Base-by-base conservation (phyloP, 2,888 invertebrate species). In the Epirrhoe tristata region DNA sequence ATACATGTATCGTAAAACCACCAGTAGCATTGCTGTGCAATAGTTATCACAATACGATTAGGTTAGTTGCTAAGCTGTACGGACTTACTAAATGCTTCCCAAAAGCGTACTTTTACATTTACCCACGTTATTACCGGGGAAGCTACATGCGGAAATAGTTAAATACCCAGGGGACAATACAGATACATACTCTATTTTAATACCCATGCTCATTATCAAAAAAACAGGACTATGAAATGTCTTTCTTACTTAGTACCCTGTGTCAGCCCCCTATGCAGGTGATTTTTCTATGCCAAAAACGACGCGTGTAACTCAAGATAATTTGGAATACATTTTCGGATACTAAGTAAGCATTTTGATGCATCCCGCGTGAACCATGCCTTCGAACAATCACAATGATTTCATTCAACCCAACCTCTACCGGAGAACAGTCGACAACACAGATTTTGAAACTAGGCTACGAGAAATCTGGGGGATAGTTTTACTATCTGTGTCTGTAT, bases 11-110 rank as follows among this genome's bases (percentile, higher is more conserved):
- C 79, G 77, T 78, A 76, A 75, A 66, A 73, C 66, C 72, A 66
- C 72, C 74, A 76, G 73, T 74, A 76, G 74, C 73, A 72, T 77
- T 76, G 77, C 77, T 74, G 81, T 84, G 86, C 85, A 80, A 77
- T 74, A 70, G 80, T 85, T 83, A 83, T 77, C 77, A 84, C 78
- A 74, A 73, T 76, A 81, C 79, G 64, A 62, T 76, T 73, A 67
- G 65, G 84, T 88, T 88, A 88, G 87, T 88, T 78, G 82, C 81
- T 79, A 76, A 75, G 77, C 78, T 75, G 80, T 77, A 67, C 66
- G 62, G 50, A 56, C 53, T 46, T 67, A 56, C 60, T 60, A 55
- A 55, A 66, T 52, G 59, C 62, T 66, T 69, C 69, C 60, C 69
- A 60, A 54, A 70, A 66, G 68, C 71, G 71, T 72, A 67, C 48